phyloP scores from a whole-genome alignment of 2,797 vertebrate genomes.

The Hemibagrus guttatus region DNA sequence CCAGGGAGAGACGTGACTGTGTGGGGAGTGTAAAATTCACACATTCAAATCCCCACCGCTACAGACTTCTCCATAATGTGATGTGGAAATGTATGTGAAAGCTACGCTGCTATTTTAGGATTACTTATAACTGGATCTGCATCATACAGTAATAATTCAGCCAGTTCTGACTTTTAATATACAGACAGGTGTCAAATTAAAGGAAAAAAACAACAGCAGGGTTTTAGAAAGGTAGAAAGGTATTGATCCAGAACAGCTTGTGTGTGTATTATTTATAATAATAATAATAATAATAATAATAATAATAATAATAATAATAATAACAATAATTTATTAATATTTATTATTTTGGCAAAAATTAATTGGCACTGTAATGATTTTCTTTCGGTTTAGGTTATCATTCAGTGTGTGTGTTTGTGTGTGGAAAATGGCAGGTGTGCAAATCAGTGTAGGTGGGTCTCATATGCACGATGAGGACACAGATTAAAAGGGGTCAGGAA shows the following conservation, averaged over 20 bases:
- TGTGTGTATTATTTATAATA: background rate
- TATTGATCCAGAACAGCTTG: background rate
- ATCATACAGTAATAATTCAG: conserved; percentile 15
- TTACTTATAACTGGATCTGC: background rate
- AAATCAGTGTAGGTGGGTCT: conserved; percentile 61
- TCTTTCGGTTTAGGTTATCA: conserved; percentile 43
- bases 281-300: background rate
- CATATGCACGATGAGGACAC: conserved; percentile 58
- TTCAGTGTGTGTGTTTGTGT: conserved; percentile 41
- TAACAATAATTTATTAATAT: conserved; percentile 6
- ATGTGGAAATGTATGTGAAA: conserved; percentile 54
- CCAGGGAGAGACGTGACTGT: conserved; percentile 65
- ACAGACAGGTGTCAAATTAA: conserved; percentile 15
- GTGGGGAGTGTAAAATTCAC: conserved; percentile 66
- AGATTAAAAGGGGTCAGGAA: conserved; percentile 47
- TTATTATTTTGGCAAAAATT: background rate
- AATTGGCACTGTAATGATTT: background rate
- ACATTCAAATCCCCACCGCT: conserved; percentile 63
- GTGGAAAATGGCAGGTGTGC: conserved; percentile 54
- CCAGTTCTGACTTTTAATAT: conserved; percentile 4
- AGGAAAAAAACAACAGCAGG: background rate
- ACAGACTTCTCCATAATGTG: conserved; percentile 63
- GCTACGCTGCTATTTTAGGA: conserved; percentile 3
- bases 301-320: background rate
- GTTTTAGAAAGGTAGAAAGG: background rate